Evolutionary conservation across 2,888 invertebrate species (phyloP), one percentile per base, ranked within the genome.

Genomic region (Diplazon laetatorius): DNA sequence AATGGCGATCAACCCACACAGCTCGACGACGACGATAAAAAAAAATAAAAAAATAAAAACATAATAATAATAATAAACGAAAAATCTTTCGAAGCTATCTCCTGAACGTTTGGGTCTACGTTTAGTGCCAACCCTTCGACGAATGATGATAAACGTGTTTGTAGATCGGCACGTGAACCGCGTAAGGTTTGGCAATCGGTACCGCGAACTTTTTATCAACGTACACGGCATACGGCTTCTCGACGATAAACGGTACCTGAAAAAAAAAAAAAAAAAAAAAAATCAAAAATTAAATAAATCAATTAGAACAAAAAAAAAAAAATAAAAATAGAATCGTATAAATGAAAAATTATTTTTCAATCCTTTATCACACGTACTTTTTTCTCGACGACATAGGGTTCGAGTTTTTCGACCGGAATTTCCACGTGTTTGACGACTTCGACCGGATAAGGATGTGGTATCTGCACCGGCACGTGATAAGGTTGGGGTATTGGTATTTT

Each of bases 171-270:
- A 93, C 92, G 81, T 93, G 92, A 55, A 93, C 91, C 0, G 93
- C 92, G 65, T 93, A 93, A 1, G 93, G 93, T 83, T 92, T 92
- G 63, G 93, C 93, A 0, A 93, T 92, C 12, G 91, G 92, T 0
- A 93, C 92, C 16, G 93, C 88, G 9, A 93, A 93, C 44, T 93
- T 92, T 85, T 90, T 93, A 85, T 93, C 93, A 2, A 92, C 91
- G 57, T 93, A 93, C 9, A 93, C 91, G 75, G 93, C 92, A 74
- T 93, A 92, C 78, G 93, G 93, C 86, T 93, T 93, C 84, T 93
- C 93, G 10, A 94, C 93, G 14, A 93, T 92, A 85, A 93, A 93
- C 0, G 93, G 93, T 30, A 93, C 87, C 90, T 90, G 70, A 9
- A 65, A 70, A 48, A 62, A 50, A 35, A 35, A 71, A 76, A 46